Percentiles rank a stretch among this genome's conserved stretches.
Evolutionary conservation across 2,888 invertebrate genomes (phyloP).

Genomic region (Campaea margaritaria): DNA sequence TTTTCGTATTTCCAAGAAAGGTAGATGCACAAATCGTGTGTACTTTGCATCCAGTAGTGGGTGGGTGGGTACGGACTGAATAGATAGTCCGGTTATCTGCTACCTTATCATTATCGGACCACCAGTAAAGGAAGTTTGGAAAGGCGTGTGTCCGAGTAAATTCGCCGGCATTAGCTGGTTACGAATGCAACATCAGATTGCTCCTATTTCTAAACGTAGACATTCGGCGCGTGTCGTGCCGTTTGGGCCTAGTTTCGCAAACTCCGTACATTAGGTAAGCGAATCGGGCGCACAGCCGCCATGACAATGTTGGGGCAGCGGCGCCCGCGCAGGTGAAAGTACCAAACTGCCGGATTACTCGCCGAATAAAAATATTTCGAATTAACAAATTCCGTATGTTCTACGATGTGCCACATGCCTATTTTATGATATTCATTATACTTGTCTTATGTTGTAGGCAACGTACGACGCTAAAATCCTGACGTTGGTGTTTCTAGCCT

Average conservation of each 20-base stretch:
- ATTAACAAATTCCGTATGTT: constrained; percentile 37
- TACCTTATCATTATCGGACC: constrained; percentile 16
- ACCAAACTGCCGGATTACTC: constrained; percentile 60
- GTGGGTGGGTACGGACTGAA: too few relatives aligned
- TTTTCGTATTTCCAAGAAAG: too few relatives aligned
- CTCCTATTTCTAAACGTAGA: constrained; percentile 55
- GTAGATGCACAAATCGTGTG: too few relatives aligned
- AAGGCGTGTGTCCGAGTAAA: constrained; percentile 12
- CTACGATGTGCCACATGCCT: constrained; percentile 20
- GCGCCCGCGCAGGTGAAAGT: constrained; percentile 71
- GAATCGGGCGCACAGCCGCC: constrained; percentile 68
- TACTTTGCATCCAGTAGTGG: too few relatives aligned
- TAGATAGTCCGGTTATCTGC: too few relatives aligned
- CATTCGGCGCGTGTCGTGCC: constrained; percentile 60
- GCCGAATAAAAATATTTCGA: constrained; percentile 47
- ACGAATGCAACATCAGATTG: constrained; percentile 37
- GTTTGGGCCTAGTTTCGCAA: constrained; percentile 72
- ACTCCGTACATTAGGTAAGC: constrained; percentile 74
- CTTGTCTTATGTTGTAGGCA: constrained; percentile 6
- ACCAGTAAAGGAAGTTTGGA: constrained; percentile 16
- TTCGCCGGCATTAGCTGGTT: constrained; percentile 14
- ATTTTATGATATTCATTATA: constrained; percentile 1
- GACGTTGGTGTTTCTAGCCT: background rate
- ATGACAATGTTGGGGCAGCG: constrained; percentile 69
- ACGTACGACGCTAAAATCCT: background rate